A percentile compares a stretch with the other conserved stretches of the same genome.
These are phyloP conservation scores for Penelope pileata DNA, from an alignment of 2,113 vertebrate species.

Conservation along the genomic window DNA sequence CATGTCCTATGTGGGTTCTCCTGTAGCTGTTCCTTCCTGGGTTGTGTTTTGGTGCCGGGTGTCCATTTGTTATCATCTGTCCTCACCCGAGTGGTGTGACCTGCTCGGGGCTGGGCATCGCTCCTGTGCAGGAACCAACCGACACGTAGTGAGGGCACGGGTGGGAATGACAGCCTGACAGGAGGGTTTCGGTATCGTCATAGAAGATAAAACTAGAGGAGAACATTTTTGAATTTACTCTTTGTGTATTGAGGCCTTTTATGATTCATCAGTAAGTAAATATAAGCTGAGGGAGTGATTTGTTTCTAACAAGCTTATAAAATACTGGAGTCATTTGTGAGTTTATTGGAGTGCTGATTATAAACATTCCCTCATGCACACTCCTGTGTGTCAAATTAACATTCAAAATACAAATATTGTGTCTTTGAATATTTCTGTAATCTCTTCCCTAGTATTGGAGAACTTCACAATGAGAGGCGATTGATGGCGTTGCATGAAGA, in stretches of 20 bases:
- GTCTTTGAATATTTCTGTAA: constrained; percentile 78
- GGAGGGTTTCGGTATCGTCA: too few species aligned
- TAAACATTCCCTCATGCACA: constrained; percentile 91
- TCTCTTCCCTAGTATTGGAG: constrained; percentile 53
- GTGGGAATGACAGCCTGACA: too few species aligned
- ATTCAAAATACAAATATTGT: constrained; percentile 91
- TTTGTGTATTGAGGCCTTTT: constrained; percentile 82
- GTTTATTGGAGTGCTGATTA: constrained; percentile 94
- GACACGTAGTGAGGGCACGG: too few species aligned
- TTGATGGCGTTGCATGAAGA: not conserved
- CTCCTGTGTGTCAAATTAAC: constrained; percentile 95
- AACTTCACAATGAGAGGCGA: not conserved
- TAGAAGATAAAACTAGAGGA: constrained; percentile 66
- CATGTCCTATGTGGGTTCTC: not conserved
- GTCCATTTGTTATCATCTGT: too few species aligned
- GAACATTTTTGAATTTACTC: constrained; percentile 75
- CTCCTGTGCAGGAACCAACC: too few species aligned
- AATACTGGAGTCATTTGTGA: constrained; percentile 87
- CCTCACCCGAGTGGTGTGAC: too few species aligned
- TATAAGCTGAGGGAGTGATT: constrained; percentile 87
- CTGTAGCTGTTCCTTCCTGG: not conserved
- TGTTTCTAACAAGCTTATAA: constrained; percentile 89
- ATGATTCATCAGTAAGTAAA: constrained; percentile 87
- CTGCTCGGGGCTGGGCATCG: too few species aligned
- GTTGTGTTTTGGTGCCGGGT: not conserved